A percentile compares a stretch with the other conserved stretches of the same genome.
Conservation (phyloP, 2,888 invertebrate genomes). For the Aphodius granarius region DNA sequence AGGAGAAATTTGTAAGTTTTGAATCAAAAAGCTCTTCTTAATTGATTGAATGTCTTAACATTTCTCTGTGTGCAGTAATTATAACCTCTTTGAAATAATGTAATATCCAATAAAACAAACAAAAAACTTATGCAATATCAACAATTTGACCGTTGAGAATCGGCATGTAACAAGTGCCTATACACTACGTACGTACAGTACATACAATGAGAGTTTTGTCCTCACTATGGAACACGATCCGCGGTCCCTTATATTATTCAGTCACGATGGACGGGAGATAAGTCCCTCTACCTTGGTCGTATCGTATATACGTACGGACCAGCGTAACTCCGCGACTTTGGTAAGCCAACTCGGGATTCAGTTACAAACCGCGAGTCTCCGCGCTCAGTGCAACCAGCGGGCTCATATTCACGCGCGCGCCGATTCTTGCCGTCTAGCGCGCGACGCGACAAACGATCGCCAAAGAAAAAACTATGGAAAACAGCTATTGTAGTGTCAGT, state of each 20-base stretch:
- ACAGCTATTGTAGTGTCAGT: background rate
- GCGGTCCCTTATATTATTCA: background rate
- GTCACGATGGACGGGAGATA: slow-evolving; percentile 20
- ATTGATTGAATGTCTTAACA: too few species aligned
- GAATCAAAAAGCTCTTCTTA: too few species aligned
- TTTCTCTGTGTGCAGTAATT: too few species aligned
- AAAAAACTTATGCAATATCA: too few species aligned
- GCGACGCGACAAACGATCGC: too few species aligned
- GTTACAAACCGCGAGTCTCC: slow-evolving; percentile 27
- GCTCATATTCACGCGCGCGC: background rate
- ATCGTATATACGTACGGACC: too few species aligned
- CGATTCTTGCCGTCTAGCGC: too few species aligned
- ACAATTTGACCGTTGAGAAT: too few species aligned
- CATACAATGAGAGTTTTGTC: background rate
- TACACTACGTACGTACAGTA: background rate
- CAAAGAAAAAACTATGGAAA: background rate
- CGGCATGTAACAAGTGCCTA: background rate
- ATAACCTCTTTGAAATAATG: too few species aligned
- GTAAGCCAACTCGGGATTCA: slow-evolving; percentile 24
- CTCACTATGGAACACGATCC: background rate
- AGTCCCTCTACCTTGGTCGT: slow-evolving; percentile 26
- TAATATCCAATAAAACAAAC: too few species aligned
- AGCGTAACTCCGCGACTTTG: slow-evolving; percentile 23
- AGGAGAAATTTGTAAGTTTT: too few species aligned
- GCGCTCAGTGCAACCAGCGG: slow-evolving; percentile 12